Conservation (phyloP, 2,888 invertebrate species). For the Drosophila peninsularis region DNA sequence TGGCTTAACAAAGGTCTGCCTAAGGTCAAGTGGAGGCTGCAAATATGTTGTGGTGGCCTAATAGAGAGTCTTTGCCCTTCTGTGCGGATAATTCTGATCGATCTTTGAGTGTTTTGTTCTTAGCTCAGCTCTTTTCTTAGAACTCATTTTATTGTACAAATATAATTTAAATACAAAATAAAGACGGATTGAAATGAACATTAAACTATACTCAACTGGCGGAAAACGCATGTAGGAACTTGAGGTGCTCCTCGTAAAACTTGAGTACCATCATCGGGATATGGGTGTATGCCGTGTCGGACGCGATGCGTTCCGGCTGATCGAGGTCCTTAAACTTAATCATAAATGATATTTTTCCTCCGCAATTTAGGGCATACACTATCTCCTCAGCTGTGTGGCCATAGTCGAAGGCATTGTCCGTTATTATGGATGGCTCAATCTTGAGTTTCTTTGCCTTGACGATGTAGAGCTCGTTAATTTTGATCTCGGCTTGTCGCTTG, state of each 20-base stretch:
- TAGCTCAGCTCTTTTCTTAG: too few relatives aligned
- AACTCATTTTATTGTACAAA: too few relatives aligned
- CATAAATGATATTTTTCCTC: slow-evolving; percentile 21
- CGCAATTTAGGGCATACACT: not conserved
- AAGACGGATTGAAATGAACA: too few relatives aligned
- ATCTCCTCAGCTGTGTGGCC: slow-evolving; percentile 26
- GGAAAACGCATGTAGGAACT: slow-evolving; percentile 6
- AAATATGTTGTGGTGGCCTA: not conserved
- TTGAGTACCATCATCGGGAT: slow-evolving; percentile 40
- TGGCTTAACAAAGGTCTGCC: not conserved
- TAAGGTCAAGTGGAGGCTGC: not conserved
- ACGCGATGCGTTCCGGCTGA: slow-evolving; percentile 5
- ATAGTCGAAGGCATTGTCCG: slow-evolving; percentile 31
- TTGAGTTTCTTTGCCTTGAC: slow-evolving; percentile 41
- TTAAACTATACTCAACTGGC: not conserved
- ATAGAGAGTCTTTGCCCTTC: not conserved
- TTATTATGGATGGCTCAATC: slow-evolving; percentile 24
- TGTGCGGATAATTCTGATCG: not conserved
- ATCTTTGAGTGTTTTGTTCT: too few relatives aligned
- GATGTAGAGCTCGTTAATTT: slow-evolving; percentile 15
- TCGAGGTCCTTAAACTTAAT: slow-evolving; percentile 34
- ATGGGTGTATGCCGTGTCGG: slow-evolving; percentile 35
- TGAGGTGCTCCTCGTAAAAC: slow-evolving; percentile 34
- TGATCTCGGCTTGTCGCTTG: slow-evolving; percentile 10
- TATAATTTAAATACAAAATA: not conserved